Evolutionary conservation across 2,113 vertebrate genomes (phyloP), one percentile per base, ranked within the genome.

Genomic region (Lagenorhynchus albirostris): DNA sequence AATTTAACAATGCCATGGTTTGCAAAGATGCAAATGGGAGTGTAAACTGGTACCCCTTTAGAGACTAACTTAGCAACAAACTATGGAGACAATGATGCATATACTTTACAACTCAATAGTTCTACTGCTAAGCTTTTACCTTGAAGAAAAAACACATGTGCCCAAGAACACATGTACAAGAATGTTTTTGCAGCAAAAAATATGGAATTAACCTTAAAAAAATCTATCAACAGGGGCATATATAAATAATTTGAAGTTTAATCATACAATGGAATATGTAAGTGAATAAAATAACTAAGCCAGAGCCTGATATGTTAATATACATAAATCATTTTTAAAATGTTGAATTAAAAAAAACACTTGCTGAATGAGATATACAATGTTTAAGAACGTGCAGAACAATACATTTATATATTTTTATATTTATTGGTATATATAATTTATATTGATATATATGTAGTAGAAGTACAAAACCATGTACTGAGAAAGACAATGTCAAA

Each of bases 271-370:
- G 12, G 36, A 88, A 84, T 74, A 76, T 36, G 36, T 86, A 96
- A 8, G 8, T 77, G 31, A 15, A 83, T 90, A 90, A 80, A 77
- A 81, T 65, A 92, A 96, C 4, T 89, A n/a, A 77, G 89, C 20
- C 71, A 89, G 17, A 97, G 31, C 41, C 53, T 14, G 70, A 91
- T 92, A 92, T 29, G 81, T 67, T 41, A 91, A 97, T 80, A 87
- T 50, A 94, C 2, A 62, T 55, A 91, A 92, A 79, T 47, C 29
- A 23, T 41, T 76, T 65, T 58, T 44, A 18, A 70, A 71, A 79
- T 41, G 23, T 7, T 31, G 41, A 91, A 50, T 21, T n/a, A 26
- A 91, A 90, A 79, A 26, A 68, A 89, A 63, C 71, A 62, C 5
- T 85, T 91, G 33, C 25, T 82, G 38, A 77, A 89, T 50, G 13